These are phyloP conservation scores for Tetragonisca angustula DNA, from an alignment of 2,888 invertebrate species.

Conservation along the genomic window DNA sequence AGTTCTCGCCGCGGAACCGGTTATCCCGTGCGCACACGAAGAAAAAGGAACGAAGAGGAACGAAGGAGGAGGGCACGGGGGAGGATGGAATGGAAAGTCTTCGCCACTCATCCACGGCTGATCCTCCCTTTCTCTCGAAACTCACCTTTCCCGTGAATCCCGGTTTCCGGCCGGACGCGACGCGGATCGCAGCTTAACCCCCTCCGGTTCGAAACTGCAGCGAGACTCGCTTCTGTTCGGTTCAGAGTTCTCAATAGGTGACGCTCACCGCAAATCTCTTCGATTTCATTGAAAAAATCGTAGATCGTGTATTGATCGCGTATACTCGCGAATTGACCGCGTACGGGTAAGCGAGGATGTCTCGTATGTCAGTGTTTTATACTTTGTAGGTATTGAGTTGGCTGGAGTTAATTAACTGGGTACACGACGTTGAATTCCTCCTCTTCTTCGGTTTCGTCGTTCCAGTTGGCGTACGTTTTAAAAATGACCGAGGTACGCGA, in stretches of 20 bases:
- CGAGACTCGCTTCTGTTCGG: no score
- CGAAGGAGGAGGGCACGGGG: constrained; percentile 34
- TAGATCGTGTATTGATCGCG: background rate
- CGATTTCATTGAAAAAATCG: background rate
- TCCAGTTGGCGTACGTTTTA: background rate
- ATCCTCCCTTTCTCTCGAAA: constrained; percentile 72
- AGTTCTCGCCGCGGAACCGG: constrained; percentile 30
- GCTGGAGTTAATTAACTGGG: background rate
- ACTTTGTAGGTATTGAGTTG: background rate
- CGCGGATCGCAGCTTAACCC: constrained; percentile 54
- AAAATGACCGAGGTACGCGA: background rate
- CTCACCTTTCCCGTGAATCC: constrained; percentile 57
- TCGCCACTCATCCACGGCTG: constrained; percentile 66
- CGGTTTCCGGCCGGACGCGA: constrained; percentile 42
- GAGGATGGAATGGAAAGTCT: constrained; percentile 65
- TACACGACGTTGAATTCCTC: background rate
- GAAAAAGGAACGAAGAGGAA: constrained; percentile 65
- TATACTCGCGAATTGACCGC: no score
- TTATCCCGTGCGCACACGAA: constrained; percentile 56
- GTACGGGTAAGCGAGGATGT: no score
- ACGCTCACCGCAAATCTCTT: background rate
- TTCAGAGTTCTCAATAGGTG: background rate
- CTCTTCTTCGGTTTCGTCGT: background rate
- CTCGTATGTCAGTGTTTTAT: no score
- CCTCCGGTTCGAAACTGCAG: constrained; percentile 14